Base-by-base conservation (phyloP, 2,113 vertebrate genomes). In the Balaeniceps rex region DNA sequence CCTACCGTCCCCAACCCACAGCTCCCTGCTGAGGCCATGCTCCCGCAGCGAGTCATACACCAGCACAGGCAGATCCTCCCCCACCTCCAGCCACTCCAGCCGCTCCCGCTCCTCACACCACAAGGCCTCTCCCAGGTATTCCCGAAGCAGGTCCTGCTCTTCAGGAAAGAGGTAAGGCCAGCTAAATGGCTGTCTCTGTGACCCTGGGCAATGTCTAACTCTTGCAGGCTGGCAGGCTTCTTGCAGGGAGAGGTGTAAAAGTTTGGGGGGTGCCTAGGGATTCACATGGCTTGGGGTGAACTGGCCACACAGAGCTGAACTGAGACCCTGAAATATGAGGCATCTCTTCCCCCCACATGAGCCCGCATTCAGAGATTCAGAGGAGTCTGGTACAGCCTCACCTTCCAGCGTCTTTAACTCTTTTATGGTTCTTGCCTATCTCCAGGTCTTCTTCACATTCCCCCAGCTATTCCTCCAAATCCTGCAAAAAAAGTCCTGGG, bases 381-480 rank as follows among this genome's bases (percentile, higher is more conserved):
- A 72, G 38, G 42, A 33, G 14, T n/a, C 29, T 80, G 23, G 33
- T 82, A 55, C 14, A 70, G 47, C 36, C 28, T 87, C 49, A n/a
- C 15, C 23, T 34, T 79, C 11, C 38, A n/a, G 19, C 6, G 3
- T 70, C 61, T 83, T 71, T 85, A 86, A 55, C 29, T 44, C 46
- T 70, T 13, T 8, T 22, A 16, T 42, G 33, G 12, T 93, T 93
- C 72, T 88, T 78, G 61, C 72, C 61, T 72, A 0, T 95, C 78
- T 81, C 14, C 91, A 99, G 99, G 97, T 99, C 99, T 15, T 99
- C 98, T 91, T 99, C 99, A 5, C 98, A 98, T 77, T 99, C 99
- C 51, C 98, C 96, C 79, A 99, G 98, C 97, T 98, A 98, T 55
- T 99, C 99, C 4, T 97, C 98, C 57, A 98, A 98, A 91, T 98